Evolutionary conservation across 2,888 invertebrate species (phyloP).

Genomic region (Blomia tropicalis): DNA sequence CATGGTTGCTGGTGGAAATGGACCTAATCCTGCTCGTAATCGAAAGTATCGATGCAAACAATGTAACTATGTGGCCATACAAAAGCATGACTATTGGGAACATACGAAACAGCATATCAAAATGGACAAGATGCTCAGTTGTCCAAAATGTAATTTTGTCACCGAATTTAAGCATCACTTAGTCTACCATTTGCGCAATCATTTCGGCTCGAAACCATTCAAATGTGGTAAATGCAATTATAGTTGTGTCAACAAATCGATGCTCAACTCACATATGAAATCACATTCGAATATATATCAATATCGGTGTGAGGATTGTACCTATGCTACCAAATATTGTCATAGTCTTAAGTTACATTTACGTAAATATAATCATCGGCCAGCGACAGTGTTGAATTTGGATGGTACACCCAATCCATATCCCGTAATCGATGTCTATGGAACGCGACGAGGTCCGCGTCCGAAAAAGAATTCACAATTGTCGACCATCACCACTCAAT

Average conservation of each 20-base stretch:
- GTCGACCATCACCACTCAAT: background rate
- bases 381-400: constrained; percentile 71
- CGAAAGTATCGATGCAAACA: constrained; percentile 70
- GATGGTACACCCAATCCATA: constrained; percentile 75
- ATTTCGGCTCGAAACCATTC: constrained; percentile 85
- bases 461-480: constrained; percentile 31
- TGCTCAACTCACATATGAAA: constrained; percentile 95
- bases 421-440: constrained; percentile 76
- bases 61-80: constrained; percentile 64
- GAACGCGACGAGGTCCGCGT: constrained; percentile 71
- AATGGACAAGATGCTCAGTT: constrained; percentile 72
- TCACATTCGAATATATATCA: constrained; percentile 73
- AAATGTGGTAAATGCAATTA: constrained; percentile 76
- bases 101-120: constrained; percentile 79
- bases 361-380: constrained; percentile 73
- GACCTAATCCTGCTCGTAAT: constrained; percentile 17
- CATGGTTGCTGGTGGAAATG: constrained; percentile 20
- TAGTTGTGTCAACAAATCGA: constrained; percentile 91
- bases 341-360: constrained; percentile 90
- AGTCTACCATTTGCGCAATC: constrained; percentile 89
- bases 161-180: constrained; percentile 97
- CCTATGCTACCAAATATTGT: constrained; percentile 92
- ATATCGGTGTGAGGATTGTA: constrained; percentile 79
- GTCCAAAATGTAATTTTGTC: constrained; percentile 84
- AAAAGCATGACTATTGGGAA: constrained; percentile 82